phyloP scores from a whole-genome alignment of 2,113 vertebrate species.

The Lagenorhynchus albirostris region DNA sequence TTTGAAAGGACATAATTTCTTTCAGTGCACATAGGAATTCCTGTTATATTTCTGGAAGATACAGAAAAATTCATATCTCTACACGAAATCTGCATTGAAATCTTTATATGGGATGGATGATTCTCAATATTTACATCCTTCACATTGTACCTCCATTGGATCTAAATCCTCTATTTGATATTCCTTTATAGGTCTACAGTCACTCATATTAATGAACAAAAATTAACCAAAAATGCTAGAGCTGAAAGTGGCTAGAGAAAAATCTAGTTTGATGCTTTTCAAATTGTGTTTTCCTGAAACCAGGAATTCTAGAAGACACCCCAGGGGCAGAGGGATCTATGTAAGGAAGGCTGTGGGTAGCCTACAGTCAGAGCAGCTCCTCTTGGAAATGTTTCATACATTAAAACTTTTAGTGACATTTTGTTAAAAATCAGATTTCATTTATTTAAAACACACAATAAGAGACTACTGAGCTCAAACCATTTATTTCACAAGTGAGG shows the following conservation, averaged over 20 bases:
- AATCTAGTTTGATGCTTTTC: not conserved
- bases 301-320: not conserved
- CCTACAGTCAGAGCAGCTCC: not conserved
- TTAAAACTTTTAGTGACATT: not conserved
- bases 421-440: not conserved
- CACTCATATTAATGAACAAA: not conserved
- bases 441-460: conserved; percentile 20
- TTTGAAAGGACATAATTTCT: conserved; percentile 61
- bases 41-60: conserved; percentile 44
- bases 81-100: not conserved
- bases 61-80: conserved; percentile 27
- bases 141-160: not conserved
- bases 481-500: not conserved
- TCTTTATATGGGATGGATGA: not conserved
- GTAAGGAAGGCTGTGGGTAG: not conserved
- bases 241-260: not conserved
- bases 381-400: not conserved
- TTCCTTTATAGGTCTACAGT: not conserved
- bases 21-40: conserved; percentile 27
- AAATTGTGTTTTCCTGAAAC: not conserved
- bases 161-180: not conserved
- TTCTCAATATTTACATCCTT: not conserved
- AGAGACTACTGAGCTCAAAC: not conserved
- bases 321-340: not conserved
- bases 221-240: not conserved